Conservation (phyloP, 2,113 vertebrate species). For the Cinclus cinclus region DNA sequence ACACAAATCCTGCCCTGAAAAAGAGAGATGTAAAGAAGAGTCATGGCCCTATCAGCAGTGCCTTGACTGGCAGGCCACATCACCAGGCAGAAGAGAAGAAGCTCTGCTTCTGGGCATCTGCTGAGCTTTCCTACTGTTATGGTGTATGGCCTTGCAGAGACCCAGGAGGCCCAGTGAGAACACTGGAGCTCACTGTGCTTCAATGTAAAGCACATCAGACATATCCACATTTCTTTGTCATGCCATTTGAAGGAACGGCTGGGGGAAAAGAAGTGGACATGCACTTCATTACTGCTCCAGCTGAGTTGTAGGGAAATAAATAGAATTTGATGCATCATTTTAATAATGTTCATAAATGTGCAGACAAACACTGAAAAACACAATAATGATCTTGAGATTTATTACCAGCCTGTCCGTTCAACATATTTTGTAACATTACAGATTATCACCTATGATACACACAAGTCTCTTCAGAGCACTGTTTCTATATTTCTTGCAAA, state of each 20-base stretch:
- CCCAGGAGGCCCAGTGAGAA: background rate
- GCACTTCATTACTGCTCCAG: background rate
- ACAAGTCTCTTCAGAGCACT: background rate
- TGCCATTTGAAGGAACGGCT: background rate
- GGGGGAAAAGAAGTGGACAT: background rate
- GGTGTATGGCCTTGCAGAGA: background rate
- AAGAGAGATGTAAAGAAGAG: background rate
- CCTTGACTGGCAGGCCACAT: background rate
- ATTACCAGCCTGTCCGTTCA: background rate
- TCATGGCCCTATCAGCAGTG: background rate
- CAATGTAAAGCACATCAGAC: background rate
- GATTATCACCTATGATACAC: slow-evolving; percentile 1
- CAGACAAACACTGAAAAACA: background rate
- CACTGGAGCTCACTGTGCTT: background rate
- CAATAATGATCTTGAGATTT: background rate
- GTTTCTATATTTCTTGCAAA: slow-evolving; percentile 7
- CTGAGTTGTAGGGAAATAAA: background rate
- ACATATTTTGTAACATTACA: background rate
- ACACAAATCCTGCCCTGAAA: background rate
- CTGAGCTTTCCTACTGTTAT: background rate
- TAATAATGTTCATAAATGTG: background rate
- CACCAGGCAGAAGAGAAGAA: background rate
- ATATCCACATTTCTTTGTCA: background rate
- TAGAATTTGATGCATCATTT: background rate
- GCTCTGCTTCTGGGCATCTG: background rate